phyloP scores from a whole-genome alignment of 2,888 invertebrate species.

The Alloscopus bannaensis region DNA sequence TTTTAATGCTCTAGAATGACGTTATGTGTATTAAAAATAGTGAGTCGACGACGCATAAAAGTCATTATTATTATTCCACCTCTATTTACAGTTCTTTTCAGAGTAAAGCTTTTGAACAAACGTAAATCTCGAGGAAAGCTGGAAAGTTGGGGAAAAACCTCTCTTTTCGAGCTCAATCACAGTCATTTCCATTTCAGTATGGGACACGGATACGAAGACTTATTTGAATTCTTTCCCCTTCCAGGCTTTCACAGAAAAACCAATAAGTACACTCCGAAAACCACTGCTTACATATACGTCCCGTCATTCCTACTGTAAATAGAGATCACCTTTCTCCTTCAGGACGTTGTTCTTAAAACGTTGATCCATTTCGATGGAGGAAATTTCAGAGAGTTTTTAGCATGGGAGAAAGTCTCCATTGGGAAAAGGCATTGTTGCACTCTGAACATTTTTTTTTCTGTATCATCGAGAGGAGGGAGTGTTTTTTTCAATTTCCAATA shows the following conservation, averaged over 20 bases:
- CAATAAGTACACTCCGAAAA: no score
- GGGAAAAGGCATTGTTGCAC: slow-evolving; percentile 45
- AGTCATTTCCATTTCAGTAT: slow-evolving; percentile 19
- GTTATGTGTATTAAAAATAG: not conserved
- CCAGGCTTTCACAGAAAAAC: no score
- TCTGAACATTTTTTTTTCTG: slow-evolving; percentile 9
- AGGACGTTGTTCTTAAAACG: no score
- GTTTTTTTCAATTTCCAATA: slow-evolving; percentile 62
- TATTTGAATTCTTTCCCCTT: slow-evolving; percentile 53
- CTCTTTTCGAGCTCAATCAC: slow-evolving; percentile 31
- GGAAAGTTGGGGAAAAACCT: no score
- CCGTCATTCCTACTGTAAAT: no score
- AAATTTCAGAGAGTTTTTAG: no score
- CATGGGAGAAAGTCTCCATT: not conserved
- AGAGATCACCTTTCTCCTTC: no score
- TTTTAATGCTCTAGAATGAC: no score
- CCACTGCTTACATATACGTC: no score
- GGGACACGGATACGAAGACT: slow-evolving; percentile 8
- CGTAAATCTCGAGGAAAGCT: slow-evolving; percentile 2
- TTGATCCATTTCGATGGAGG: no score
- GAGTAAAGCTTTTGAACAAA: slow-evolving; percentile 16
- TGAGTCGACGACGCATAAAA: not conserved
- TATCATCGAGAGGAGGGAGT: slow-evolving; percentile 21
- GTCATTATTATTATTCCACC: slow-evolving; percentile 22
- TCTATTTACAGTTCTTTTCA: slow-evolving; percentile 45